Evolutionary conservation across 2,888 invertebrate species (phyloP), one percentile per base, ranked within the genome.

Genomic region (Gisinianus flammeolus): DNA sequence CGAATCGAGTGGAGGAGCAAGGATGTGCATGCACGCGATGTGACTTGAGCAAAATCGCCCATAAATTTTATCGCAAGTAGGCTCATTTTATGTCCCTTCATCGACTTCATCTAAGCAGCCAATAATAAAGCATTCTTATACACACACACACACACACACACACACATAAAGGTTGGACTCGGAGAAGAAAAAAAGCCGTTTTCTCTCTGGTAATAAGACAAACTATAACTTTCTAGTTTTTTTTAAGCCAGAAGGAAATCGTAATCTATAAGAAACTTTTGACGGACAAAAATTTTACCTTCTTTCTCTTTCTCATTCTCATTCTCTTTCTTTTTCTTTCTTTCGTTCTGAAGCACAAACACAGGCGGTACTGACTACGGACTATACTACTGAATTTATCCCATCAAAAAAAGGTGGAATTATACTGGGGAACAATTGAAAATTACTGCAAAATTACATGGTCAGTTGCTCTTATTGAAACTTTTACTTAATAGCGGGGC

Each of bases 1-100:
- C 81, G 81, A 76, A 79, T 76, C 79, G 75, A 70, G 75, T 68
- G 69, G 70, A 69, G 62, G 56, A 68, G 76, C 67, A 68, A 76
- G 67, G 76, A 68, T 67, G 68, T 56, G 67, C 77, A 76, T 72
- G 72, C 72, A 72, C 72, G 72, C 72, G 72, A 72, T 72, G 72
- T 72, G 62, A 72, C 72, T 62, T 72, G 72, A 62, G 72, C 71
- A 62, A 62, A 72, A 72, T 72, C 72, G 62, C 73, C 78, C 76
- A 81, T 81, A 81, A 81, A 81, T 81, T 81, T 79, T 81, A 79
- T 81, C 79, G 70, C 81, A 76, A 74, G 75, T 67, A 75, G 73
- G 69, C 68, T 72, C 74, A 76, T 79, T 79, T 79, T 79, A 76
- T 79, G 76, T 79, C 54, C 79, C 72, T 72, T 76, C 70, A 58